Evolutionary conservation across 2,113 vertebrate species (phyloP).

Genomic region (Hemibagrus wyckioides): DNA sequence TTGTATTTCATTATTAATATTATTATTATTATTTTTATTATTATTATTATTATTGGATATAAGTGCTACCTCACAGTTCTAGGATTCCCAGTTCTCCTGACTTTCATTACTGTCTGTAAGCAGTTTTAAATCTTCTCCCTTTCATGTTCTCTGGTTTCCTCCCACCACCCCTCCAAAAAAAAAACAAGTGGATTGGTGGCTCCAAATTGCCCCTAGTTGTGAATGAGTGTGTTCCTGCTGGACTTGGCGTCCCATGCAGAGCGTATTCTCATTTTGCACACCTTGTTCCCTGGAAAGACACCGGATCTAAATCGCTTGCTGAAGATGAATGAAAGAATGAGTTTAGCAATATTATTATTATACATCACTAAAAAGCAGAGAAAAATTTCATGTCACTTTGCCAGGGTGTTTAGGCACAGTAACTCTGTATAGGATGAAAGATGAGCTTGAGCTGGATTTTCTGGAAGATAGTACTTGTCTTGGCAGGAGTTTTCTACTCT

Average conservation of each 20-base stretch:
- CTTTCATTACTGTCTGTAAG: neutral
- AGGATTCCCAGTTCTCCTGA: neutral
- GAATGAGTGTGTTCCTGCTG: neutral
- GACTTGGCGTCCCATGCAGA: neutral
- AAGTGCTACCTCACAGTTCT: neutral
- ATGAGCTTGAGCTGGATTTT: conserved; percentile 14
- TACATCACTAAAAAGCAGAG: neutral
- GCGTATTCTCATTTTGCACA: neutral
- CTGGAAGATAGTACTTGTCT: neutral
- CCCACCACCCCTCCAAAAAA: neutral
- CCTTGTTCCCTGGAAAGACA: neutral
- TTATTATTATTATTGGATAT: neutral
- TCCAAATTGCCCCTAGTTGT: neutral
- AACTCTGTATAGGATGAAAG: neutral
- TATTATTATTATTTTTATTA: neutral
- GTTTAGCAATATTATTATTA: neutral
- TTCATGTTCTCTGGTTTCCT: neutral
- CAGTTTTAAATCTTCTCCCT: neutral
- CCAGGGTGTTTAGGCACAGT: neutral
- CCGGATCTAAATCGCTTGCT: neutral
- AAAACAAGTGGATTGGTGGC: neutral
- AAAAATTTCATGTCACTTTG: neutral
- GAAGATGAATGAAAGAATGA: neutral
- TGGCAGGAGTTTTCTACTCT: conserved; percentile 21
- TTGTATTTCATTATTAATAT: neutral